Evolutionary conservation across 2,888 invertebrate genomes (phyloP).

Genomic region (Ametastegia equiseti): DNA sequence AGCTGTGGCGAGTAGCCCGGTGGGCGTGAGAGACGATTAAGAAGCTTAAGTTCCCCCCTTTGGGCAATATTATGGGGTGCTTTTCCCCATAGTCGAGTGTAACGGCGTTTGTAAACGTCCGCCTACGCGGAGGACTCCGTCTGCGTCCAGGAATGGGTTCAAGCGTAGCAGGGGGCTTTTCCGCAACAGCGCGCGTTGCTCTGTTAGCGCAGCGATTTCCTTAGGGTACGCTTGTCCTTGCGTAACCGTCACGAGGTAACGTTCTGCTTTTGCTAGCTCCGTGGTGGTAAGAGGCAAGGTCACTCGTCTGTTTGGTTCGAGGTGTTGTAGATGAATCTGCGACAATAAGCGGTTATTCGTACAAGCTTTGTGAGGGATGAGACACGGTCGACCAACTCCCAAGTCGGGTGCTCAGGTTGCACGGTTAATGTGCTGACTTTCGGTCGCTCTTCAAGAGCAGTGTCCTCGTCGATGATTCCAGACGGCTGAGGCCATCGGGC

Average conservation of each 20-base stretch:
- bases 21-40: background rate
- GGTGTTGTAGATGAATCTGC: background rate
- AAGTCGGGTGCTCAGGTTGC: background rate
- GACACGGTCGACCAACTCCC: background rate
- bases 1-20: background rate
- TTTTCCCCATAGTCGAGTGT: background rate
- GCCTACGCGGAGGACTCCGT: background rate
- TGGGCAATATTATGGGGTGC: slow-evolving; percentile 12
- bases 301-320: background rate
- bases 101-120: background rate
- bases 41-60: too few species aligned
- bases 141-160: background rate
- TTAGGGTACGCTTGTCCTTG: background rate
- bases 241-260: background rate
- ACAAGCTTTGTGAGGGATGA: background rate
- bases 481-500: background rate
- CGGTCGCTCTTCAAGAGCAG: background rate
- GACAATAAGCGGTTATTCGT: background rate
- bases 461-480: background rate
- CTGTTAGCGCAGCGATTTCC: background rate
- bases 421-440: background rate
- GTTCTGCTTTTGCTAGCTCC: background rate
- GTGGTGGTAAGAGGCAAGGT: background rate
- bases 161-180: background rate
- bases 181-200: background rate